phyloP scores from a whole-genome alignment of 1,140 invertebrate genomes.

The Bombus superbus region DNA sequence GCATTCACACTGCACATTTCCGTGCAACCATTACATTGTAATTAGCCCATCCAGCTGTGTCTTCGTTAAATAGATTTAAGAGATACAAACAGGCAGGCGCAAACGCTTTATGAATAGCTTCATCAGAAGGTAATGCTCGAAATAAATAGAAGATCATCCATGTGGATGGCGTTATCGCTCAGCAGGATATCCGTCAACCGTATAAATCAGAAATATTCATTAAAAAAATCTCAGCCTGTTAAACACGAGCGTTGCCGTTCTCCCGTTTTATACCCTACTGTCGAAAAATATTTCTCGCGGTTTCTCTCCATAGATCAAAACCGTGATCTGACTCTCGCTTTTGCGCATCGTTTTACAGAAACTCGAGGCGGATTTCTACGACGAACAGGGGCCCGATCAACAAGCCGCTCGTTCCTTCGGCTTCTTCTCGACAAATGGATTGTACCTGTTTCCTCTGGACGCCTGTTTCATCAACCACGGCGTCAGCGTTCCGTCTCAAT shows the following conservation, averaged over 20 bases:
- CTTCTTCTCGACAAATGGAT: neutral
- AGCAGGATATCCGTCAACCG: constrained; percentile 6
- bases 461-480: constrained; percentile 27
- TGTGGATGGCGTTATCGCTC: constrained; percentile 5
- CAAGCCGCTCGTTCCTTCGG: neutral
- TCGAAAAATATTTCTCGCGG: neutral
- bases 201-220: constrained; percentile 17
- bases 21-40: constrained; percentile 1
- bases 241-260: neutral
- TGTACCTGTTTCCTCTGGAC: constrained; percentile 8
- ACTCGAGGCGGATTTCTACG: neutral
- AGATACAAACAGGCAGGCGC: neutral
- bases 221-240: neutral
- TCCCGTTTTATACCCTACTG: neutral
- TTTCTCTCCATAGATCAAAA: too few relatives aligned
- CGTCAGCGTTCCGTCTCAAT: constrained; percentile 45
- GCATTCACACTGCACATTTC: neutral
- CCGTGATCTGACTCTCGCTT: neutral
- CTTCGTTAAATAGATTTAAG: constrained; percentile 19
- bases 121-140: constrained; percentile 16
- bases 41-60: neutral
- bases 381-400: neutral
- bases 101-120: constrained; percentile 15
- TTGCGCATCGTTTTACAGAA: neutral
- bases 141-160: neutral